A percentile compares a stretch with the other conserved stretches of the same genome.
These are phyloP conservation scores for Hypotaenidia philippensis DNA, from an alignment of 2,797 vertebrate genomes.

Conservation along the genomic window DNA sequence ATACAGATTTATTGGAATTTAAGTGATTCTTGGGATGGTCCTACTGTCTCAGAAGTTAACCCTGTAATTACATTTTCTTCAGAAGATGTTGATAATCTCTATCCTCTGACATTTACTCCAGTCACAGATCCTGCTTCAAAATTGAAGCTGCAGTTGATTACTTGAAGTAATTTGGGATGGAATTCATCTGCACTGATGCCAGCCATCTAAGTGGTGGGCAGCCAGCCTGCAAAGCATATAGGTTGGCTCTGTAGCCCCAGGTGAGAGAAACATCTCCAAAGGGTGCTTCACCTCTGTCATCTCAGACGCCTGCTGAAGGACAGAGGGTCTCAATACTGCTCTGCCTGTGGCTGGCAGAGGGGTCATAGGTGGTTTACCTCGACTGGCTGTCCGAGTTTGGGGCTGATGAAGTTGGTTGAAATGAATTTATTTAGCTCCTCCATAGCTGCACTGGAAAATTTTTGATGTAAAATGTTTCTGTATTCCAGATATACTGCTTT, in stretches of 20 bases:
- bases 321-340: neutral
- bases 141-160: conserved; percentile 66
- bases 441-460: conserved; percentile 50
- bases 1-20: neutral
- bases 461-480: conserved; percentile 72
- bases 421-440: conserved; percentile 31
- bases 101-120: neutral
- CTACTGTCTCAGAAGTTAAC: conserved; percentile 21
- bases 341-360: neutral
- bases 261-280: neutral
- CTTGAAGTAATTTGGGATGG: conserved; percentile 63
- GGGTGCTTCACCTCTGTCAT: neutral
- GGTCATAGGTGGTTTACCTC: neutral
- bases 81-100: neutral
- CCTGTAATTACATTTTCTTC: conserved; percentile 24
- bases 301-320: neutral
- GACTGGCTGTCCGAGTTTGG: neutral
- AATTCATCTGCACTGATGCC: conserved; percentile 31
- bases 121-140: conserved; percentile 68
- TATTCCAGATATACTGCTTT: conserved; percentile 69
- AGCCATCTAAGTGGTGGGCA: neutral
- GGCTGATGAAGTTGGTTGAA: neutral
- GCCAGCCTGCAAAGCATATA: accelerated
- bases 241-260: neutral
- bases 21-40: conserved; percentile 2